Conservation (phyloP, 2,888 invertebrate genomes). For the Mesorhabditis sp. region DNA sequence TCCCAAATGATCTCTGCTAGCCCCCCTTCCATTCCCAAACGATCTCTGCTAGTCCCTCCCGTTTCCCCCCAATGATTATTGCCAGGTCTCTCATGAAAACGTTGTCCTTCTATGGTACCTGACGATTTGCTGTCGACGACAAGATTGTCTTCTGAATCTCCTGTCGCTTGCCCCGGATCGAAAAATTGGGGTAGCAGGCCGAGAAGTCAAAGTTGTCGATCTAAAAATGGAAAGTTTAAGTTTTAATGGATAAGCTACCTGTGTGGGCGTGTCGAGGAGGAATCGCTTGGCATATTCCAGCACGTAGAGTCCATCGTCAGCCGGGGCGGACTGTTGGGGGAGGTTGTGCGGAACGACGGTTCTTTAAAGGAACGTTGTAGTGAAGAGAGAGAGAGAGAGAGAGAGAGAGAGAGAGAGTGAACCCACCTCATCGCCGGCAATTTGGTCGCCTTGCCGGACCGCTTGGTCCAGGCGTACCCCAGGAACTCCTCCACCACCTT, state of each 20-base stretch:
- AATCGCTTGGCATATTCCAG: conserved; percentile 47
- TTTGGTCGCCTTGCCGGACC: conserved; percentile 20
- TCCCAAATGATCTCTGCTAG: too few species aligned
- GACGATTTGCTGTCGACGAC: conserved; percentile 13
- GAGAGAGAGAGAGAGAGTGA: not conserved
- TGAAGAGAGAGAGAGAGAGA: too few species aligned
- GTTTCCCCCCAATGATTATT: too few species aligned
- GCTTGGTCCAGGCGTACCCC: conserved; percentile 28
- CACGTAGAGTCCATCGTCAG: conserved; percentile 47
- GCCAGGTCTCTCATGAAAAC: too few species aligned
- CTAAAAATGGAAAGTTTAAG: conserved; percentile 18
- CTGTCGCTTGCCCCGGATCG: conserved; percentile 27
- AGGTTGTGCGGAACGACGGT: conserved; percentile 23
- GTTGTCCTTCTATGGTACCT: too few species aligned
- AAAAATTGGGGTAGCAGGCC: conserved; percentile 39
- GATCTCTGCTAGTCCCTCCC: too few species aligned
- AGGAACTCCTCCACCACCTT: conserved; percentile 36
- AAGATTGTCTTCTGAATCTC: conserved; percentile 45
- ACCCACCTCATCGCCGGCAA: conserved; percentile 11
- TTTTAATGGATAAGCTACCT: conserved; percentile 21
- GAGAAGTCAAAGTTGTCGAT: conserved; percentile 41
- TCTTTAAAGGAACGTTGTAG: too few species aligned
- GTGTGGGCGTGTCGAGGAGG: conserved; percentile 40
- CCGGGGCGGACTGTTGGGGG: conserved; percentile 39
- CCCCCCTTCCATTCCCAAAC: too few species aligned